Evolutionary conservation across 2,113 vertebrate genomes (phyloP).

Genomic region (Indicator indicator): DNA sequence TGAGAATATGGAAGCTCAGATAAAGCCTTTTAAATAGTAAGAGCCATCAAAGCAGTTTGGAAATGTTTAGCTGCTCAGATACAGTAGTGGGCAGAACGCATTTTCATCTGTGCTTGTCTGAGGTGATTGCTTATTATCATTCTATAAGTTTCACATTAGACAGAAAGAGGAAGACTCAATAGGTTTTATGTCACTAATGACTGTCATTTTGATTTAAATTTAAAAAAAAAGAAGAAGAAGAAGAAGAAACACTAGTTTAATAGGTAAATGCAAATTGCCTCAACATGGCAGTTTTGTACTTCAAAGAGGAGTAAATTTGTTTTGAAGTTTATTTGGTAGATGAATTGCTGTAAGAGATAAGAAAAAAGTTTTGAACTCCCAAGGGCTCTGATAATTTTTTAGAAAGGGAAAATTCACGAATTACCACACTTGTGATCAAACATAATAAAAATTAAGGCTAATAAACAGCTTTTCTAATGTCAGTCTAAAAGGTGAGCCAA

Average conservation of each 20-base stretch:
- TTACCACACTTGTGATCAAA: slow-evolving; percentile 18
- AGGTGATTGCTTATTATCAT: slow-evolving; percentile 19
- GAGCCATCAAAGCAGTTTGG: neutral
- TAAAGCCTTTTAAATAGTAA: slow-evolving; percentile 4
- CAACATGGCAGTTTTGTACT: slow-evolving; percentile 15
- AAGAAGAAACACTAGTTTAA: slow-evolving; percentile 33
- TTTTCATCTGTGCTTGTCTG: slow-evolving; percentile 23
- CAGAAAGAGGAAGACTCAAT: slow-evolving; percentile 16
- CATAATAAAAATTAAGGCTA: slow-evolving; percentile 39
- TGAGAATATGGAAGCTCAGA: slow-evolving; percentile 53
- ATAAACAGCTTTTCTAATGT: slow-evolving; percentile 9
- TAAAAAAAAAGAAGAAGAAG: neutral
- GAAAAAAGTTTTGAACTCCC: slow-evolving; percentile 50
- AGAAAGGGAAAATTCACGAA: slow-evolving; percentile 21
- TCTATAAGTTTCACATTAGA: neutral
- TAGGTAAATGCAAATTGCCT: slow-evolving; percentile 50
- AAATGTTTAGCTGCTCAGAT: slow-evolving; percentile 39
- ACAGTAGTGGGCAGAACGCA: slow-evolving; percentile 9
- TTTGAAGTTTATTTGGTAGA: slow-evolving; percentile 62
- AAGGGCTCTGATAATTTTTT: slow-evolving; percentile 17
- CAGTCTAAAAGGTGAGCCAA: neutral
- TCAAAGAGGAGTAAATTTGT: slow-evolving; percentile 59
- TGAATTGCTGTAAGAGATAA: slow-evolving; percentile 55
- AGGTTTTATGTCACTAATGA: slow-evolving; percentile 23
- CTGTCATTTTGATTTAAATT: slow-evolving; percentile 37